A percentile compares a stretch with the other conserved stretches of the same genome.
These are phyloP conservation scores for Lerema accius DNA, from an alignment of 1,140 invertebrate genomes.

Conservation along the genomic window DNA sequence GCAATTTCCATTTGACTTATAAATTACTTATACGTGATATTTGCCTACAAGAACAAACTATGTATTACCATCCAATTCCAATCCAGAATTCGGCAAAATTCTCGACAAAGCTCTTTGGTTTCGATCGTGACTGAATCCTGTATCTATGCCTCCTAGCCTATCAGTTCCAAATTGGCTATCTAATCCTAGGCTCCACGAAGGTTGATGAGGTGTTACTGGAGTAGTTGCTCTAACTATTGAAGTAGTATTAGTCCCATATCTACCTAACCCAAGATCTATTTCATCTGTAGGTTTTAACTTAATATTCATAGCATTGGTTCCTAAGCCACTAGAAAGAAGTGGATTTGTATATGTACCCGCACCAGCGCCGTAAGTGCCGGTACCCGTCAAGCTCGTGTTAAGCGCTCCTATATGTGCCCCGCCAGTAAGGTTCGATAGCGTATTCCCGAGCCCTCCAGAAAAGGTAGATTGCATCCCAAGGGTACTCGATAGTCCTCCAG, in stretches of 20 bases:
- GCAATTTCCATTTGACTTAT: conserved; percentile 9
- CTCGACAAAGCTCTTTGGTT: conserved; percentile 82
- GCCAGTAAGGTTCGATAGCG: conserved; percentile 72
- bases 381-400: conserved; percentile 75
- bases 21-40: conserved; percentile 3
- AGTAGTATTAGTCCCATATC: conserved; percentile 75
- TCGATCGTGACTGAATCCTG: conserved; percentile 82
- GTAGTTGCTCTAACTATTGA: conserved; percentile 84
- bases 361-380: conserved; percentile 74
- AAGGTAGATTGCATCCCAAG: conserved; percentile 73
- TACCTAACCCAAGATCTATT: conserved; percentile 85
- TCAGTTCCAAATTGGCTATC: conserved; percentile 85
- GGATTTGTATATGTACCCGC: conserved; percentile 85
- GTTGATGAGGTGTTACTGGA: conserved; percentile 85
- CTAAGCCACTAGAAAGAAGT: conserved; percentile 78
- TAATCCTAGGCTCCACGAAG: conserved; percentile 82
- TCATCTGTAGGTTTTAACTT: conserved; percentile 88
- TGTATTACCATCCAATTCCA: conserved; percentile 83
- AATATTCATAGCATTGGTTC: conserved; percentile 83
- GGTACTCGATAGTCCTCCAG: conserved; percentile 68
- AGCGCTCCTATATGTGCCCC: conserved; percentile 78
- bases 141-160: conserved; percentile 81
- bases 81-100: conserved; percentile 76
- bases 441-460: conserved; percentile 70
- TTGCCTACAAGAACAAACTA: conserved; percentile 24